Evolutionary conservation across 1,140 invertebrate species (phyloP).

Genomic region (Eurytemora carolleeae): DNA sequence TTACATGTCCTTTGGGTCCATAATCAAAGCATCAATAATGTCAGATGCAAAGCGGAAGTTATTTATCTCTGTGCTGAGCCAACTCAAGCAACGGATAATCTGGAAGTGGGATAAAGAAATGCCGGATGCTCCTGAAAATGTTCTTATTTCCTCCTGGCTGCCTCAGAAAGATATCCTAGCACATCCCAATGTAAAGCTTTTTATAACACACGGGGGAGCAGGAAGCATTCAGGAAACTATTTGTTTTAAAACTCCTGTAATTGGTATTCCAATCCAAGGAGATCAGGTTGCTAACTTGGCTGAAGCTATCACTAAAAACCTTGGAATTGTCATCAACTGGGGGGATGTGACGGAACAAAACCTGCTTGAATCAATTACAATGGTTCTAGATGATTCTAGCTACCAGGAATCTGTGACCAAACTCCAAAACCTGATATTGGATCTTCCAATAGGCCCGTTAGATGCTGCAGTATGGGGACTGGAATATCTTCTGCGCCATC

Average conservation of each 20-base stretch:
- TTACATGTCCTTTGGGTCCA: constrained; percentile 5
- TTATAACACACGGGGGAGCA: constrained; percentile 13
- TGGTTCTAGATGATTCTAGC: not conserved
- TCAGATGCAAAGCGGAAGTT: not conserved
- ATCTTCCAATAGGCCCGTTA: not conserved
- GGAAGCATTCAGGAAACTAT: constrained; percentile 1
- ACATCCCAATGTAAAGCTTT: constrained; percentile 10
- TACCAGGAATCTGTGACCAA: not conserved
- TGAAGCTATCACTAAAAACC: not conserved
- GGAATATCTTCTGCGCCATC: not conserved
- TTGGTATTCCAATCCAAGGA: not conserved
- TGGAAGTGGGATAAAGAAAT: constrained; percentile 14
- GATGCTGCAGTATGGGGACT: not conserved
- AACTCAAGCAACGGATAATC: constrained; percentile 16
- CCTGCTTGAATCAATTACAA: not conserved
- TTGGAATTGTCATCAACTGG: not conserved
- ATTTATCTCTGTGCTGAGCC: constrained; percentile 6
- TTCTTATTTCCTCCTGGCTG: constrained; percentile 2
- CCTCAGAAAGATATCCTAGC: constrained; percentile 13
- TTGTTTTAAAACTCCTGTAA: not conserved
- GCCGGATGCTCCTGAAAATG: constrained; percentile 9
- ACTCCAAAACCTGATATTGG: not conserved
- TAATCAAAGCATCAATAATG: constrained; percentile 5
- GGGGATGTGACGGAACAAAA: not conserved
- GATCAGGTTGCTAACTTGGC: not conserved